These are phyloP conservation scores for Mergus octosetaceus DNA, from an alignment of 2,797 vertebrate genomes.

Conservation along the genomic window DNA sequence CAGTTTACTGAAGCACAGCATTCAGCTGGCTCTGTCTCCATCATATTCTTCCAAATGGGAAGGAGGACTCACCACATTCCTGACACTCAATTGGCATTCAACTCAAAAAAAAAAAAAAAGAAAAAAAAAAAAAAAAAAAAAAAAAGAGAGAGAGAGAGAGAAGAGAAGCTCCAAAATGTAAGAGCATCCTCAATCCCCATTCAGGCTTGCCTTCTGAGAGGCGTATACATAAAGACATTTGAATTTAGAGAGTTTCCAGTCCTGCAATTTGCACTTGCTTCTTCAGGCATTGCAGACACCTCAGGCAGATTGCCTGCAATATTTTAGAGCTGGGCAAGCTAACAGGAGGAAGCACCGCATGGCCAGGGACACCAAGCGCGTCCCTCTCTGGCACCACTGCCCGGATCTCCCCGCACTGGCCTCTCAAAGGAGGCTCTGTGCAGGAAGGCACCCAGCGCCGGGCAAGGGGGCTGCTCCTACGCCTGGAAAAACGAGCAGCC, in stretches of 20 bases:
- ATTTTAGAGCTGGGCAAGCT: background rate
- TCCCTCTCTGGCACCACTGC: background rate
- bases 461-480: background rate
- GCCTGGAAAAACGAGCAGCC: background rate
- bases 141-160: background rate
- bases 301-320: background rate
- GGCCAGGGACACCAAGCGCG: background rate
- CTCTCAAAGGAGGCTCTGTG: background rate
- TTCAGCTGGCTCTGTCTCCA: background rate
- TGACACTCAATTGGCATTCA: background rate
- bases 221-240: background rate
- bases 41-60: background rate
- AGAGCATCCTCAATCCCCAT: background rate
- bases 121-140: background rate
- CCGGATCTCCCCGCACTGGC: background rate
- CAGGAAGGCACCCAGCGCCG: background rate
- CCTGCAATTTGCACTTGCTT: background rate
- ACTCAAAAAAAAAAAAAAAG: background rate
- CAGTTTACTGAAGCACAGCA: background rate
- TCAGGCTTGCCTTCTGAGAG: background rate
- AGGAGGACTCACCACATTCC: rapidly evolving
- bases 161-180: background rate
- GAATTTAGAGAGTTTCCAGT: background rate
- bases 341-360: background rate
- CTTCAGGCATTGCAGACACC: background rate